A percentile compares a stretch with the other conserved stretches of the same genome.
Evolutionary conservation across 2,113 vertebrate genomes (phyloP).

Genomic region (Crotophaga sulcirostris): DNA sequence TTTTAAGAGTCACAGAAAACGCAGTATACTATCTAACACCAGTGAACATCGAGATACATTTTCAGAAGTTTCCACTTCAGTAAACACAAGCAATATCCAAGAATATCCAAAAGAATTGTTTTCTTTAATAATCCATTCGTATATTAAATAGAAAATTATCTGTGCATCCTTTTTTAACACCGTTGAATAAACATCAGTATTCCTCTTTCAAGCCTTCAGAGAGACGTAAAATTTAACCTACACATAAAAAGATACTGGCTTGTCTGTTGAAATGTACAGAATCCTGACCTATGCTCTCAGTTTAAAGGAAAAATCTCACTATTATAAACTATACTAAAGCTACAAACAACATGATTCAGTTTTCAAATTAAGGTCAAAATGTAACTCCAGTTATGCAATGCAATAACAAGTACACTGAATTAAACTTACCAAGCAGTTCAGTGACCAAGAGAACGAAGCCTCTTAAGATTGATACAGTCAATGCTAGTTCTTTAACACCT

Average conservation of each 20-base stretch:
- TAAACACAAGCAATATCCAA: neutral
- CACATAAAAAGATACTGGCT: neutral
- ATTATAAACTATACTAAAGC: neutral
- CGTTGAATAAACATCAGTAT: neutral
- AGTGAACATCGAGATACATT: neutral
- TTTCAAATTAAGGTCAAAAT: neutral
- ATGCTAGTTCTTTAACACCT: neutral
- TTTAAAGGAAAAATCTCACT: neutral
- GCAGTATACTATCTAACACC: neutral
- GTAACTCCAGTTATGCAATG: neutral
- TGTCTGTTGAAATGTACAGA: neutral
- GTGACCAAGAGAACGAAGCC: neutral
- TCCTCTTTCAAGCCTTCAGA: neutral
- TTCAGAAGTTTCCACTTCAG: neutral
- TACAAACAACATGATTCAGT: neutral
- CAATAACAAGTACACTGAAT: neutral
- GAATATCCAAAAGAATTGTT: neutral
- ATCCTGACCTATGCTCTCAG: fast-evolving
- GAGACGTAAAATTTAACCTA: neutral
- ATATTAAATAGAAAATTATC: neutral
- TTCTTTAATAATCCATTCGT: neutral
- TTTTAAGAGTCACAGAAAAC: neutral
- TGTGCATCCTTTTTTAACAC: neutral
- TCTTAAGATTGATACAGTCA: fast-evolving
- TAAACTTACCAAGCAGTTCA: neutral